Percentiles rank a stretch among this genome's conserved stretches.
Conservation (phyloP, 2,888 invertebrate species). For the Operophtera brumata region DNA sequence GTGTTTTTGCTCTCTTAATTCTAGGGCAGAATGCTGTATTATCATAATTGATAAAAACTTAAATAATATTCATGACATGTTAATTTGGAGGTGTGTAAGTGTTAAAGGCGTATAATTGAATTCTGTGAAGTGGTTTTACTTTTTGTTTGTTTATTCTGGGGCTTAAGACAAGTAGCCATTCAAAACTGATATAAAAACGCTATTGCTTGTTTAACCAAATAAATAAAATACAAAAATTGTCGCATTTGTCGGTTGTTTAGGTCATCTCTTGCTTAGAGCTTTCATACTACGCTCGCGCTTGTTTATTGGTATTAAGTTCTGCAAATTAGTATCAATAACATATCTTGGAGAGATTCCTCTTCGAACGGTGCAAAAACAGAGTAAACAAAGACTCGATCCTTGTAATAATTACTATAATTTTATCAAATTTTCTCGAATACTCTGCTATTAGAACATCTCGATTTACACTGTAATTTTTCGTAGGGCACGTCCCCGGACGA, state of each 20-base stretch:
- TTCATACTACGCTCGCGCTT: not conserved
- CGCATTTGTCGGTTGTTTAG: too few species aligned
- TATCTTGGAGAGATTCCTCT: too few species aligned
- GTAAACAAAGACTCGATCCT: too few species aligned
- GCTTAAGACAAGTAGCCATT: not conserved
- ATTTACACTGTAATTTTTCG: too few species aligned
- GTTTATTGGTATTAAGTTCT: not conserved
- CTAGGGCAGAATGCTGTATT: slow-evolving; percentile 63
- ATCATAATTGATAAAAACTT: slow-evolving; percentile 72
- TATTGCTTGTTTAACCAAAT: too few species aligned
- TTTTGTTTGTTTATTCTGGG: slow-evolving; percentile 30
- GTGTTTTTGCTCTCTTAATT: slow-evolving; percentile 66
- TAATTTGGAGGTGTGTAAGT: slow-evolving; percentile 69
- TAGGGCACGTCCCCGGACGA: too few species aligned
- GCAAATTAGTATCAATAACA: not conserved
- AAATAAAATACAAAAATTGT: too few species aligned
- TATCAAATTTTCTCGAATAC: too few species aligned
- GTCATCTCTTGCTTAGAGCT: not conserved
- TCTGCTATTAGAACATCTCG: too few species aligned
- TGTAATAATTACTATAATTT: too few species aligned
- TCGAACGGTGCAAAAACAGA: too few species aligned
- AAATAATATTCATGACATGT: slow-evolving; percentile 77
- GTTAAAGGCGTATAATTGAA: slow-evolving; percentile 70
- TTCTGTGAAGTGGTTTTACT: slow-evolving; percentile 44
- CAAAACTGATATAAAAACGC: not conserved